These are phyloP conservation scores for Tychaedon coryphoeus DNA, from an alignment of 2,113 vertebrate species.

Conservation along the genomic window DNA sequence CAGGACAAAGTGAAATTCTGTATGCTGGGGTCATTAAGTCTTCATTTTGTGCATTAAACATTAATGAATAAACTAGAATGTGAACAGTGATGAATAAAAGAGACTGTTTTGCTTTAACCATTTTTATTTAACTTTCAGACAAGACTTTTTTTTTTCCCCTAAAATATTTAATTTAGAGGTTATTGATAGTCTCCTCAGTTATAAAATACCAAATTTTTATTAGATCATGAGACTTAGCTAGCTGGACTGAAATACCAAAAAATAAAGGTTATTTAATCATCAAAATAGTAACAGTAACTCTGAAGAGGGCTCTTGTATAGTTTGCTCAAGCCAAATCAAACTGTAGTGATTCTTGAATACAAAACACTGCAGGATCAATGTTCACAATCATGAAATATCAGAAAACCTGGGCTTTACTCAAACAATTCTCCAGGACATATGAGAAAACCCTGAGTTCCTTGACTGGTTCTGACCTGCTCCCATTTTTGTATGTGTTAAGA, in stretches of 20 bases:
- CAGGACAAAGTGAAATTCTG: not conserved
- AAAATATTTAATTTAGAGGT: constrained; percentile 67
- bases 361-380: not conserved
- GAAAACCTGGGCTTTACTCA: not conserved
- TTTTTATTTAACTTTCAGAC: constrained; percentile 39
- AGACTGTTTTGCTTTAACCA: constrained; percentile 42
- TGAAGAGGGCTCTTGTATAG: not conserved
- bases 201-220: constrained; percentile 75
- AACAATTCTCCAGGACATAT: not conserved
- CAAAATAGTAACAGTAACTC: not conserved
- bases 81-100: constrained; percentile 48
- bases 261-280: constrained; percentile 70
- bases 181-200: constrained; percentile 59
- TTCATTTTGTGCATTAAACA: constrained; percentile 68
- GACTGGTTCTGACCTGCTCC: not conserved
- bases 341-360: not conserved
- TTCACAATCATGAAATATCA: not conserved
- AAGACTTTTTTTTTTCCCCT: constrained; percentile 52
- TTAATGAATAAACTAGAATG: constrained; percentile 61
- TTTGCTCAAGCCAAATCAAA: not conserved
- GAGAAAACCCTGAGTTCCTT: not conserved
- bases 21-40: constrained; percentile 67
- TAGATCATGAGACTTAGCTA: constrained; percentile 68
- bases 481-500: fast-evolving
- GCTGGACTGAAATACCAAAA: constrained; percentile 66